These are phyloP conservation scores for Cololabis saira DNA, from an alignment of 2,113 vertebrate genomes.

Conservation along the genomic window DNA sequence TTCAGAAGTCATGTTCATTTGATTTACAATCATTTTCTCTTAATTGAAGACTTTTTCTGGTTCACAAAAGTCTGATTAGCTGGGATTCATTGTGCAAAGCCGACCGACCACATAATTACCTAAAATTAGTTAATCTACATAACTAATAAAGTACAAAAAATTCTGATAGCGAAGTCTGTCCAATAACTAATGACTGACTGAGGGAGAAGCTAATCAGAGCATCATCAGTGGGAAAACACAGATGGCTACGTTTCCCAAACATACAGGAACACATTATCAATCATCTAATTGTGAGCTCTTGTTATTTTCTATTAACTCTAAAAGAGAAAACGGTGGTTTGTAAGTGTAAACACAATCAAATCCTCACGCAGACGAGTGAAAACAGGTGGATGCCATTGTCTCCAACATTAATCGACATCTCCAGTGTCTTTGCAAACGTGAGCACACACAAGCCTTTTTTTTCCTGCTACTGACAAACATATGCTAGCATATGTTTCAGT, in stretches of 20 bases:
- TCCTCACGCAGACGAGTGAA: slow-evolving; percentile 5
- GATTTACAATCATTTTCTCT: slow-evolving; percentile 3
- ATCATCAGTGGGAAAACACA: background rate
- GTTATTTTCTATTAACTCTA: background rate
- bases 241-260: background rate
- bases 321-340: too few relatives aligned
- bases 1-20: slow-evolving; percentile 20
- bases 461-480: background rate
- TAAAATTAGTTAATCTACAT: slow-evolving; percentile 6
- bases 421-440: slow-evolving; percentile 8
- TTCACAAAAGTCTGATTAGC: background rate
- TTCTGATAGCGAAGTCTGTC: background rate
- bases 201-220: background rate
- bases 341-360: background rate
- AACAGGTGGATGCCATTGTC: slow-evolving; percentile 36
- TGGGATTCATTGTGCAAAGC: slow-evolving; percentile 4
- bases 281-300: background rate
- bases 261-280: too few relatives aligned
- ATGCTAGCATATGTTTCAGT: slow-evolving; percentile 5
- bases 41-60: slow-evolving; percentile 1
- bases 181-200: background rate
- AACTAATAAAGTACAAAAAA: background rate
- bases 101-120: slow-evolving; percentile 3
- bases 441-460: slow-evolving; percentile 7
- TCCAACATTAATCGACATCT: slow-evolving; percentile 38